A percentile compares a stretch with the other conserved stretches of the same genome.
Conservation (phyloP, 2,797 vertebrate genomes). For the Sebastes oblongus region DNA sequence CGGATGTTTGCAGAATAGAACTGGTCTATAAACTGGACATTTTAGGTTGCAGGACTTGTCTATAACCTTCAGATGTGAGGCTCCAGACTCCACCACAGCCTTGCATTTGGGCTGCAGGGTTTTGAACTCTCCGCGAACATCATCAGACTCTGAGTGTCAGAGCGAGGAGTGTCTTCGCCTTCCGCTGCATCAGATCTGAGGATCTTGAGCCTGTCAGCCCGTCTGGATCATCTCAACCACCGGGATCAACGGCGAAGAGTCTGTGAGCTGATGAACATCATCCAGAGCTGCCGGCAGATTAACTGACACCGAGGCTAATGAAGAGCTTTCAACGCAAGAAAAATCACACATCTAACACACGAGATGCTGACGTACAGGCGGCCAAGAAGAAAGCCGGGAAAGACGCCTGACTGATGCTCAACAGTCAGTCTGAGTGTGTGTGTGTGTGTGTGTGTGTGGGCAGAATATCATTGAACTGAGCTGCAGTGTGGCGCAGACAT, state of each 20-base stretch:
- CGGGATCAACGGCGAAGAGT: background rate
- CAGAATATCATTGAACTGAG: conserved; percentile 16
- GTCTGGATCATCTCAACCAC: conserved; percentile 39
- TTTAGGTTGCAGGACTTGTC: background rate
- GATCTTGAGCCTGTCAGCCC: background rate
- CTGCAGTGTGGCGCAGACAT: conserved; percentile 16
- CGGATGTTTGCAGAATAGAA: background rate
- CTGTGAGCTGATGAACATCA: conserved; percentile 4
- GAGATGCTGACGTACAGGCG: conserved; percentile 10
- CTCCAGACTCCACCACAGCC: background rate
- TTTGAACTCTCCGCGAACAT: background rate
- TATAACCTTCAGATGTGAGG: background rate
- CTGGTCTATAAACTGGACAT: background rate
- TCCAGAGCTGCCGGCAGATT: conserved; percentile 13
- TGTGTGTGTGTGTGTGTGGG: conserved; percentile 6
- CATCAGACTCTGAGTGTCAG: background rate
- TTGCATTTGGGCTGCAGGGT: background rate
- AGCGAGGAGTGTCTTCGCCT: background rate
- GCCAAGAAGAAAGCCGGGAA: conserved; percentile 10
- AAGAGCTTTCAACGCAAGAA: conserved; percentile 14
- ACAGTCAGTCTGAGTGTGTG: background rate
- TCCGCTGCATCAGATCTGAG: conserved; percentile 4
- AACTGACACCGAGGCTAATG: conserved; percentile 5
- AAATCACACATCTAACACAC: conserved; percentile 31
- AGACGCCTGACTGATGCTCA: conserved; percentile 8